Percentiles rank a stretch among this genome's conserved stretches.
phyloP scores from a whole-genome alignment of 2,888 invertebrate species.

The Diplolepis rosae region DNA sequence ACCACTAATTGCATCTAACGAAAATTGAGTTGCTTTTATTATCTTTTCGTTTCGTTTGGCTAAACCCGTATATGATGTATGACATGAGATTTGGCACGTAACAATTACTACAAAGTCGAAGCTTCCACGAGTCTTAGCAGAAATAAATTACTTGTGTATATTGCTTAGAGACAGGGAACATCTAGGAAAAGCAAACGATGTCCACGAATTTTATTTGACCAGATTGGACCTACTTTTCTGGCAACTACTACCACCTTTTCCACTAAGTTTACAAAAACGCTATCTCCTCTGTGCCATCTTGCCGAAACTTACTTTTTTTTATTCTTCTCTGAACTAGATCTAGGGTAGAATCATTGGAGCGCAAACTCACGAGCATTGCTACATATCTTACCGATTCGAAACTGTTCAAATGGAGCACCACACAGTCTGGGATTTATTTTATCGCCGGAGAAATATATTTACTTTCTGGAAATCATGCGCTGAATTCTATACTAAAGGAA shows the following conservation, averaged over 20 bases:
- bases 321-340: constrained; percentile 7
- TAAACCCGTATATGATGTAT: constrained; percentile 23
- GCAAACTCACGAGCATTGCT: constrained; percentile 15
- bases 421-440: constrained; percentile 15
- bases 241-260: neutral
- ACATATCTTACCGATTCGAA: constrained; percentile 27
- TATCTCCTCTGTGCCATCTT: constrained; percentile 6
- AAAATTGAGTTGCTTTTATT: constrained; percentile 20
- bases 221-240: neutral
- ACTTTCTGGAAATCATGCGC: neutral
- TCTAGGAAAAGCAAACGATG: constrained; percentile 3
- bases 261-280: neutral
- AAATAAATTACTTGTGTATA: constrained; percentile 23
- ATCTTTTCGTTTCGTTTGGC: constrained; percentile 7
- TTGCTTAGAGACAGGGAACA: neutral
- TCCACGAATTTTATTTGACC: constrained; percentile 17
- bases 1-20: constrained; percentile 60
- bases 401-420: constrained; percentile 16
- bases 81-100: constrained; percentile 13
- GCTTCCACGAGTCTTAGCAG: constrained; percentile 3
- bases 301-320: constrained; percentile 24
- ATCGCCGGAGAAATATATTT: neutral
- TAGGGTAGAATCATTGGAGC: constrained; percentile 12
- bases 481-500: neutral
- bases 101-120: constrained; percentile 26